Evolutionary conservation across 2,888 invertebrate genomes (phyloP).

Genomic region (Melanchra persicariae): DNA sequence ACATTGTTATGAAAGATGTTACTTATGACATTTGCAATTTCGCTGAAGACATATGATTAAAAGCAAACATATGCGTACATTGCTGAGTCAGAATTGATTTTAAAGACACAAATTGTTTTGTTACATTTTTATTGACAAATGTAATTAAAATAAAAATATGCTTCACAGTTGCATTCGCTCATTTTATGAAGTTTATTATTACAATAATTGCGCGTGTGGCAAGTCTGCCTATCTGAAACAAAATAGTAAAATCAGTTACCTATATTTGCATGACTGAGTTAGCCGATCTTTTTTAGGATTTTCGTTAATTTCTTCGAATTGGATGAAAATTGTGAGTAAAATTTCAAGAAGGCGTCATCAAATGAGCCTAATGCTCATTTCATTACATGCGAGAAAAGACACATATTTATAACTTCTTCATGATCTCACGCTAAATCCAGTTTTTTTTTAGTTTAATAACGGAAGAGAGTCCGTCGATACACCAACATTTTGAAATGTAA

Average conservation of each 20-base stretch:
- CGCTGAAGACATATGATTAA: conserved; percentile 52
- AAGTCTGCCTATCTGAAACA: background rate
- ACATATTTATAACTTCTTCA: too few relatives aligned
- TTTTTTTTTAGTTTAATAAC: background rate
- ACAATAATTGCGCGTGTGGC: background rate
- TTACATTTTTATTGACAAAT: too few relatives aligned
- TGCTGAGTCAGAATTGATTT: conserved; percentile 28
- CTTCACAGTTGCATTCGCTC: too few relatives aligned
- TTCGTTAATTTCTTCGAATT: too few relatives aligned
- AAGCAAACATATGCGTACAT: conserved; percentile 36
- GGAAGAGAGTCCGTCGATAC: background rate
- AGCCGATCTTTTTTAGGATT: background rate
- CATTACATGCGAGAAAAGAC: too few relatives aligned
- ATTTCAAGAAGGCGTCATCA: too few relatives aligned
- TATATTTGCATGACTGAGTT: background rate
- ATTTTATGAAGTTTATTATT: background rate
- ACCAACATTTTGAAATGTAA: conserved; percentile 11
- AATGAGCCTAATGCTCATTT: too few relatives aligned
- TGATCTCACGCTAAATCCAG: too few relatives aligned
- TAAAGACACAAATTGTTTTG: too few relatives aligned
- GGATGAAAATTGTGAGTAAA: too few relatives aligned
- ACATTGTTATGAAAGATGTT: conserved; percentile 52
- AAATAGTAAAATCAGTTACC: background rate
- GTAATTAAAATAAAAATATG: too few relatives aligned
- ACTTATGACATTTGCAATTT: conserved; percentile 55